Evolutionary conservation across 1,140 invertebrate species (phyloP).

Genomic region (Yoshiicerus persimilis): DNA sequence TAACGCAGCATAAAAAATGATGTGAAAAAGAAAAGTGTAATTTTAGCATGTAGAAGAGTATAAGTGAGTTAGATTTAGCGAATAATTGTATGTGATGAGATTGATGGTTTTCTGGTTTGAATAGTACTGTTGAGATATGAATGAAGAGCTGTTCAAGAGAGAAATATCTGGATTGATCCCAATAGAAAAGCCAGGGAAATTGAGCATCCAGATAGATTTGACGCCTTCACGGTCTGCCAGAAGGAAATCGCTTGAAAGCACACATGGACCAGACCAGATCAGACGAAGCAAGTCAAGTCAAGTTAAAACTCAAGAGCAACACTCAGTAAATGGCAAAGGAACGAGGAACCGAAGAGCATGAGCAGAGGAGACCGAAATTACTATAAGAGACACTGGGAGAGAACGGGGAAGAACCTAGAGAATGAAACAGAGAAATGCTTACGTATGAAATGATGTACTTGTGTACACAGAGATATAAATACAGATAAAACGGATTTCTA

Average conservation of each 20-base stretch:
- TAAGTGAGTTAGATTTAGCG: neutral
- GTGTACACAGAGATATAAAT: neutral
- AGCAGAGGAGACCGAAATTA: neutral
- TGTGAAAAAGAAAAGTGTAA: too few relatives aligned
- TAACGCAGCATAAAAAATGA: too few relatives aligned
- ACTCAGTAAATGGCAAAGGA: neutral
- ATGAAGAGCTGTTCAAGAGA: neutral
- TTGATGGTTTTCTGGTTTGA: neutral
- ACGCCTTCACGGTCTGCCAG: conserved; percentile 16
- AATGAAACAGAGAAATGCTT: neutral
- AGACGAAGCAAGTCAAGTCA: neutral
- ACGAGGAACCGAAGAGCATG: neutral
- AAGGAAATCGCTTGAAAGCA: neutral
- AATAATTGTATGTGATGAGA: neutral
- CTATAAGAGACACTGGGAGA: neutral
- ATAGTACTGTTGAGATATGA: neutral
- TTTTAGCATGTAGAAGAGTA: neutral
- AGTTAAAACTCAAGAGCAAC: neutral
- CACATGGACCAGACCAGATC: neutral
- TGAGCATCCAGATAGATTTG: neutral
- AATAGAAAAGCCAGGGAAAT: neutral
- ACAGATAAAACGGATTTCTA: neutral
- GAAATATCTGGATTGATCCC: neutral
- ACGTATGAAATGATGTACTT: neutral
- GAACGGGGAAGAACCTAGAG: too few relatives aligned